Evolutionary conservation across 2,888 invertebrate species (phyloP), one percentile per base, ranked within the genome.

Genomic region (Gibbula magus): DNA sequence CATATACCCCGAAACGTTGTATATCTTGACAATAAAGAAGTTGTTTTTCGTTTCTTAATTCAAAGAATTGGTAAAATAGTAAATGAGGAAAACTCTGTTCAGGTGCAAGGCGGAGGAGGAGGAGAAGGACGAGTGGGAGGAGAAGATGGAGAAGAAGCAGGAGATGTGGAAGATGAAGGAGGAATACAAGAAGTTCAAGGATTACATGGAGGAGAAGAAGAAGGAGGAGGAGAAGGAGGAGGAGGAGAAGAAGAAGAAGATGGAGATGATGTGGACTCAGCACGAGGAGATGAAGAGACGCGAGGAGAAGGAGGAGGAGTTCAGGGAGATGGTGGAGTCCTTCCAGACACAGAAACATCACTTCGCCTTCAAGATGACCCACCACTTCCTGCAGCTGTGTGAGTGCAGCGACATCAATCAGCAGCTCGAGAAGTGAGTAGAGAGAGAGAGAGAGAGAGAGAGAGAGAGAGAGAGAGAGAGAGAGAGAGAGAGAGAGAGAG

Each of bases 161-260:
- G 22, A 75, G 35, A 51, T 45, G 32, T 18, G 52, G 61, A 53
- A 51, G 54, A 25, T 54, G 53, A 29, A 39, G 45, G 22, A 66
- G 54, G 32, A 61, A 32, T 18, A 61, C 22, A 29, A 20, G 54
- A 51, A 75, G 73, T 39, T 56, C 35, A 45, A 75, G 61, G 73
- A 73, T 20, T 29, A 53, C 52, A 53, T 52, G 66, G 20, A 52
- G 25, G 35, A 73, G 35, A 53, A 73, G 66, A 53, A 73, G 66
- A 39, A 53, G 51, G 53, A 53, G 66, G 73, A 78, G 39, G 39
- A 78, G 22, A 53, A 75, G 75, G 45, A 79, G 75, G 54, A 56
- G 73, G 35, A 78, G 75, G 52, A 79, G 74, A 35, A 74, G 74
- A 75, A 74, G 75, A 61, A 79, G 75, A 35, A 75, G 75, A 75